Evolutionary conservation across 2,797 vertebrate species (phyloP), one percentile per base, ranked within the genome.

Genomic region (Chloroceryle amazona): DNA sequence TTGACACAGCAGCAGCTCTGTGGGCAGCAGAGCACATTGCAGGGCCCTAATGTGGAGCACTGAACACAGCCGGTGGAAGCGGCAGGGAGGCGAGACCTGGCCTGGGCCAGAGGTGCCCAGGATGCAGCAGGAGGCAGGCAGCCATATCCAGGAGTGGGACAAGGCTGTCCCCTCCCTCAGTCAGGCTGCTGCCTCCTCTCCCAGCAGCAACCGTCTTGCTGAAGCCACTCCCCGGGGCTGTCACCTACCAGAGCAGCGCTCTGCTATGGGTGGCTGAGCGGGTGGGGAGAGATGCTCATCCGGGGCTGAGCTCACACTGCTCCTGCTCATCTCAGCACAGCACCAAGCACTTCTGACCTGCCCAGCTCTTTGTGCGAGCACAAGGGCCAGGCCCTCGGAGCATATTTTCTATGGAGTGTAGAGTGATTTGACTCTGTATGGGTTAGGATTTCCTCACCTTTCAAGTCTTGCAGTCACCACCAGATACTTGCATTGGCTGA

Each of bases 271-370:
- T 14, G 23, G n/a, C 47, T 28, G 55, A 72, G 47, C 55, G n/a
- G 46, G 33, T 2, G 28, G 18, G 28, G 60, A 49, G 46, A 39
- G 26, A 19, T 5, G 4, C 9, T 33, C 4, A 17, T 21, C 25
- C 23, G 0, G 2, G 31, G n/a, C 46, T 72, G 65, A 61, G 71
- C 63, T 70, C 1, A 0, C 0, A 1, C 46, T 47, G 39, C 46
- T 81, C 41, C 41, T 35, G 21, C 23, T 35, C n/a, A 1, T 17
- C 66, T 46, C 20, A 7, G 72, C 72, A 8, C 49, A 31, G 66
- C 72, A 41, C 12, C 41, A 20, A 51, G 29, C 23, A 5, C 6
- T 7, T 29, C 41, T 0, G 0, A 26, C 35, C 58, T 61, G 52
- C 52, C 23, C 42, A 21, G 25, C 28, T 61, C 58, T 28, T 20